Evolutionary conservation across 35 echinoderm and acorn worm species (phyloP), one percentile per base, ranked within the genome.

Genomic region (Nesometra sesokonis): DNA sequence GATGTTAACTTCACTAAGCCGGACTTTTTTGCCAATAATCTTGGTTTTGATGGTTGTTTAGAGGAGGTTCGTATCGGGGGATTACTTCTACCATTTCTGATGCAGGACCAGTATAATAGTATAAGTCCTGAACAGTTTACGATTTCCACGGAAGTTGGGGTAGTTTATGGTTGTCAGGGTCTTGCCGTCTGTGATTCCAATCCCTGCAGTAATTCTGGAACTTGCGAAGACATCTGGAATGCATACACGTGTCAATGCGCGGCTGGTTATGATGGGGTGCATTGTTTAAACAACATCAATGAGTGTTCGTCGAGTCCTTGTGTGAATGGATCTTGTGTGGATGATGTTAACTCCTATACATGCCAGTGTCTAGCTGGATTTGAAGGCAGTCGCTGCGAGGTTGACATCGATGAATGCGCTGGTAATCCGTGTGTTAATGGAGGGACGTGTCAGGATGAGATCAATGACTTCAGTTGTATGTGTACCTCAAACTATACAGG

Each of bases 31-130:
- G 29, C 17, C 52, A 84, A 86, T 37, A 80, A 35, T 36, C 78
- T 79, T 29, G 37, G 77, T 17, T 97, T 89, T 34, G 47, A 86
- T 17, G 95, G 95, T 3, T 93, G 91, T 52, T 77, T 97, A n/a
- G 87, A 97, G 21, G 89, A 93, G 0, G 78, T 97, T 2, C 77
- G 95, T 33, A 89, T 97, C 1, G 95, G 95, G 5, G 87, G 79
- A 0, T 33, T 91, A 31, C 81, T 97, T 0, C 81, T 97, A 23
- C 95, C 95, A 23, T 93, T 91, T 35, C 93, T 89, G 38, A 37
- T 89, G 52, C 36, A 43, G 31, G 33, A 84, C 4, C 78, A 77
- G 21, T 87, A 89, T 46, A 91, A 91, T 52, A 86, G 86, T 0
- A 88, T 79, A 35, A 89, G 86, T 29, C 35, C 32, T 0, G 95